Percentiles rank a stretch among this genome's conserved stretches.
Conservation (phyloP, 2,888 invertebrate genomes). For the Drosophila suboccidentalis region DNA sequence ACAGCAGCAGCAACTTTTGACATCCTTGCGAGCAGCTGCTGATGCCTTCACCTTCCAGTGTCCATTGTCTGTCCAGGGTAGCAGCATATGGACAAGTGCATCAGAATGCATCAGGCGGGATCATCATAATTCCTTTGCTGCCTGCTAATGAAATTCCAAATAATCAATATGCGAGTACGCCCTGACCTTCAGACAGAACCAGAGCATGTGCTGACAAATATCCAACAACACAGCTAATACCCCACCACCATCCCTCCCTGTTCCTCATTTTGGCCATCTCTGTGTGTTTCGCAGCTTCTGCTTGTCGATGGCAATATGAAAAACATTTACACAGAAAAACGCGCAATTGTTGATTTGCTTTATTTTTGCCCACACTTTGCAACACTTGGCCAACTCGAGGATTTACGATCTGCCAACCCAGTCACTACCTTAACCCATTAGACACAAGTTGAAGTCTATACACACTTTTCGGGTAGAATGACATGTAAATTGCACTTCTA, state of each 20-base stretch:
- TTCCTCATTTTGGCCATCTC: no score
- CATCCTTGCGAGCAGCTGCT: slow-evolving; percentile 50
- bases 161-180: slow-evolving; percentile 60
- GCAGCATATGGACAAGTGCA: slow-evolving; percentile 67
- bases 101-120: slow-evolving; percentile 52
- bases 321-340: slow-evolving; percentile 23
- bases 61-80: slow-evolving; percentile 37
- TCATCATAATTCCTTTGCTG: slow-evolving; percentile 46
- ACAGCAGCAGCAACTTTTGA: slow-evolving; percentile 34
- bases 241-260: not conserved
- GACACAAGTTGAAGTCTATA: slow-evolving; percentile 34
- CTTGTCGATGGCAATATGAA: slow-evolving; percentile 35
- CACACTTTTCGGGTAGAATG: not conserved
- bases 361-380: slow-evolving; percentile 20
- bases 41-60: slow-evolving; percentile 14
- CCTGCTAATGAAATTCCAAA: slow-evolving; percentile 61
- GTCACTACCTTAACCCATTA: slow-evolving; percentile 17
- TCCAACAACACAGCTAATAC: slow-evolving; percentile 1
- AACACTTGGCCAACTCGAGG: slow-evolving; percentile 31
- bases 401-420: slow-evolving; percentile 17
- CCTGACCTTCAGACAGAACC: slow-evolving; percentile 33
- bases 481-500: no score
- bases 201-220: slow-evolving; percentile 22
- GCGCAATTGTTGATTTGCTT: slow-evolving; percentile 40
- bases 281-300: slow-evolving; percentile 6